Conservation (phyloP, 1,140 invertebrate genomes). For the Drosophila funebris region DNA sequence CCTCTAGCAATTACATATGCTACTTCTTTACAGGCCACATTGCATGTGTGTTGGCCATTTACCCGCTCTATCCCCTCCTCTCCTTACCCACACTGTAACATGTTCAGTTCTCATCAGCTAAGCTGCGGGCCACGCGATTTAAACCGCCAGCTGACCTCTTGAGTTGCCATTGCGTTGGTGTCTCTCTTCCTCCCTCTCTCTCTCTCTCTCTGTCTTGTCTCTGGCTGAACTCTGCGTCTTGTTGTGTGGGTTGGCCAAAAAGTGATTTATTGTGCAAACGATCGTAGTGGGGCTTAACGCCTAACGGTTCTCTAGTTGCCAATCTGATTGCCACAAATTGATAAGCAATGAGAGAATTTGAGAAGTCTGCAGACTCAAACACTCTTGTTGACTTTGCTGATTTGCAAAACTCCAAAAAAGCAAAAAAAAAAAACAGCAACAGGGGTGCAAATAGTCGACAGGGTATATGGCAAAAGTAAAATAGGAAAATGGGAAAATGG, state of each 20-base stretch:
- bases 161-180: not conserved
- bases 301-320: slow-evolving; percentile 56
- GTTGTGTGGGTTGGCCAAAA: slow-evolving; percentile 58
- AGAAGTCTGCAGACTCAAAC: not conserved
- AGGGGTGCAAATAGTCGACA: slow-evolving; percentile 27
- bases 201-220: not conserved
- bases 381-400: slow-evolving; percentile 69
- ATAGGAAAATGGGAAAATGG: not conserved
- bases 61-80: not conserved
- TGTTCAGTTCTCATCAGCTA: slow-evolving; percentile 25
- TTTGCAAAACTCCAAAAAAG: slow-evolving; percentile 38
- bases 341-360: slow-evolving; percentile 53
- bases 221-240: slow-evolving; percentile 38
- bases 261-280: slow-evolving; percentile 52
- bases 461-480: not conserved
- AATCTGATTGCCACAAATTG: slow-evolving; percentile 50
- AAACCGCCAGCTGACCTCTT: slow-evolving; percentile 41
- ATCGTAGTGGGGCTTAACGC: slow-evolving; percentile 47
- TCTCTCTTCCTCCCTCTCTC: not conserved
- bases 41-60: slow-evolving; percentile 66
- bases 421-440: slow-evolving; percentile 26
- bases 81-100: too few species aligned
- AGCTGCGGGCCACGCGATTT: slow-evolving; percentile 58
- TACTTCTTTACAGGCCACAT: slow-evolving; percentile 32
- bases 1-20: slow-evolving; percentile 66